Base-by-base conservation (phyloP, 2,888 invertebrate genomes). In the Venustoraphidia nigricollis region DNA sequence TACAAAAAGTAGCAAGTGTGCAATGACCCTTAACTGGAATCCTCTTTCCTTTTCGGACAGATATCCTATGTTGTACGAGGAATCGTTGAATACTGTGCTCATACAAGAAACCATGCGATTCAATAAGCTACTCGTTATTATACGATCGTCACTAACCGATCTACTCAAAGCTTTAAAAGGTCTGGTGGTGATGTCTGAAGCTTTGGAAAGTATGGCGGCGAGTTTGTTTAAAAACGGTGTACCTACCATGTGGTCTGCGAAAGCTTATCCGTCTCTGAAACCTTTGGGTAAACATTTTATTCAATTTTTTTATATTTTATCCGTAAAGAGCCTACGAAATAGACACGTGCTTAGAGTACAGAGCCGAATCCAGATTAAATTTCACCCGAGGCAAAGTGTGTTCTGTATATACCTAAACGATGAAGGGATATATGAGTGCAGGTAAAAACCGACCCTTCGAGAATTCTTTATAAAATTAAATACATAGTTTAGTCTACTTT, bases 1-100 rank as follows among this genome's bases (percentile, higher is more conserved):
- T 27, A 5, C 27, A 27, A 27, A 27, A 27, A 27, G 27, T 27
- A 27, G 27, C 27, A 6, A 5, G 27, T 27, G 27, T 27, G 27
- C 27, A 6, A 3, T 17, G 17, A 17, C 4, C 2, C 17, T 27
- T 27, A 27, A 27, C 9, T 39, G n/a, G 17, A 10, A 38, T n/a
- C 27, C 35, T 34, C 14, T 27, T 27, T 13, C 38, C 3, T 43
- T 52, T 50, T 51, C 57, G 27, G 5, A 27, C 6, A 84, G 83
- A 51, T 91, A 87, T 64, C 90, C 91, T 0, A 87, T 92, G 0
- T 69, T 79, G 41, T 91, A 92, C 62, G 83, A 85, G 59, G 90
- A 92, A 67, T 91, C 90, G 0, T 73, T 93, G 66, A 92, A 92
- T 64, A 91, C 91, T 0, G 92, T 93, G 10, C 69, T 93, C 10